Base-by-base conservation (phyloP, 1,140 invertebrate species). In the Temnothorax nylanderi region DNA sequence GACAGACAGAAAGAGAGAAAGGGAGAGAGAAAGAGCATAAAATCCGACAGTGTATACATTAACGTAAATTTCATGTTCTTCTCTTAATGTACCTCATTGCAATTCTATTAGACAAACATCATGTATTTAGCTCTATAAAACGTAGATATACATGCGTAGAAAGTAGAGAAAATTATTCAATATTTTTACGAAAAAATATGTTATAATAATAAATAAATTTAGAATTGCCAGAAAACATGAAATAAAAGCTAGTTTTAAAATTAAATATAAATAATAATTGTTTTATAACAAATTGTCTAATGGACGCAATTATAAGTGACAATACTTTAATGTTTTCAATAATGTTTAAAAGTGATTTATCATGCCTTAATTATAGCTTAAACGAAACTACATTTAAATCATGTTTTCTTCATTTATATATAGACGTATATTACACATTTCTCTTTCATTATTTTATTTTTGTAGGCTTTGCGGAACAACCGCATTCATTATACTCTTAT, bases 61-160 rank as follows among this genome's bases (percentile, higher is more conserved):
- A 49, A 10, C 71, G 0, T 44, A 72, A 34, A 54, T 13, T 69
- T 71, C 26, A 41, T 65, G 32, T 80, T 80, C 16, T 41, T 7
- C 37, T 51, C 1, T 67, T 71, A 80, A 80, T 71, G 16, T 71
- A 18, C 21, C 41, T 80, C 16, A 18, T 26, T 26, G 56, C 21
- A 64, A 80, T 54, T 80, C 11, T 2, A 69, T 81, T 81, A 69
- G 8, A 80, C 13, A 44, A 41, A 62, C 18, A 32, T 54, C 5
- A 41, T 69, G 13, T 69, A 67, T 2, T 37, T 80, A n/a, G 7
- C 7, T 21, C 4, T 51, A 21, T 47, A 47, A 65, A 18, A 18
- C 64, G 10, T n/a, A n/a, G 49, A 7, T n/a, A 16, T 34, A 18
- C 8, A 10, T 44, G 4, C 37, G 7, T 44, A 62, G 13, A 44